Evolutionary conservation across 2,888 invertebrate genomes (phyloP), one percentile per base, ranked within the genome.

Genomic region (Perithous albicinctus): DNA sequence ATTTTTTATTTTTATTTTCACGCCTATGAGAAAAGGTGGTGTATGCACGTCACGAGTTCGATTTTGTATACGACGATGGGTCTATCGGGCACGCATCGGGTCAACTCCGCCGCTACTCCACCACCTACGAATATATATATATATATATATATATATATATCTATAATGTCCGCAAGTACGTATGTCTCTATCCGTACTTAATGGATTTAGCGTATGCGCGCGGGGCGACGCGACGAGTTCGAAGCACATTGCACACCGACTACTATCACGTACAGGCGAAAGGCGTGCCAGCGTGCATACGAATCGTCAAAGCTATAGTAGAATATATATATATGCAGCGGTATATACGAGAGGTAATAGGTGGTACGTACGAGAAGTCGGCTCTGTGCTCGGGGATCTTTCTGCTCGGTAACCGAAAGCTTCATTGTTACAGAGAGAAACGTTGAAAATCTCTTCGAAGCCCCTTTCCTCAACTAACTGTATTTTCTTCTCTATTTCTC

Each of bases 181-280:
- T 72, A 59, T 43, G 72, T 72, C 59, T 72, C 72, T 59, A 46
- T 72, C 32, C 72, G 59, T 43, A 59, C 72, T 72, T 72, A 72
- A 72, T 72, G 59, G 72, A 72, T 72, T 72, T 72, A 72, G 59
- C 72, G 59, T 72, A 59, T 72, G 56, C 72, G 56, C 72, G 46
- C 56, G 59, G 8, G 20, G 8, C 43, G 72, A 43, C 41, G 43
- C 56, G 43, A 29, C 29, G 56, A 72, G 59, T 56, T n/a, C 72
- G 59, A 32, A 38, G 59, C 56, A 72, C 46, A 29, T 18, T 59
- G 59, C 59, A 59, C 59, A 59, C n/a, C 59, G 72, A 59, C 70
- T 41, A 18, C 43, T 43, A 43, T 59, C 72, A 72, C 72, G 72
- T 72, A 72, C 72, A 43, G 5, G 32, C 59, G 2, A 46, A 43